A percentile compares a stretch with the other conserved stretches of the same genome.
phyloP scores from a whole-genome alignment of 2,888 invertebrate genomes.

The Andricus quercusramuli region DNA sequence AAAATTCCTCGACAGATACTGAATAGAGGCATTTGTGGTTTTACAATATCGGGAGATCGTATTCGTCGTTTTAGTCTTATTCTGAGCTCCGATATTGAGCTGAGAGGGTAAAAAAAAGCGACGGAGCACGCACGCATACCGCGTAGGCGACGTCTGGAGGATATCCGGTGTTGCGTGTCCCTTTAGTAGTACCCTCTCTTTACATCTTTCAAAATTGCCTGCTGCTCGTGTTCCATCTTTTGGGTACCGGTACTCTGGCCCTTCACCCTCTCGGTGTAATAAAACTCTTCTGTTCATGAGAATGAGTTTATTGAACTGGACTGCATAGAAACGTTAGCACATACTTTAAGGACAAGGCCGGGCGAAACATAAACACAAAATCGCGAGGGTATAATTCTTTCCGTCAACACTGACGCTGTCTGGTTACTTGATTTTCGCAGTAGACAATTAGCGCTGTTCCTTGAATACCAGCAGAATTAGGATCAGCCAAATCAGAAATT shows the following conservation, averaged over 20 bases:
- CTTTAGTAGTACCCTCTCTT: constrained; percentile 50
- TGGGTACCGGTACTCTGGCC: constrained; percentile 14
- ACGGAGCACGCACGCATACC: constrained; percentile 53
- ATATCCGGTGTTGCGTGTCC: constrained; percentile 75
- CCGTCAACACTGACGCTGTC: constrained; percentile 7
- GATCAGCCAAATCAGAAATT: not conserved
- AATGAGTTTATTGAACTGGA: not conserved
- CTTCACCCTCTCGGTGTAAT: not conserved
- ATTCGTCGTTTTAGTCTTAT: constrained; percentile 11
- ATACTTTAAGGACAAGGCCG: constrained; percentile 27
- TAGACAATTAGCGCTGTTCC: not conserved
- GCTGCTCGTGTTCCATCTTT: constrained; percentile 30
- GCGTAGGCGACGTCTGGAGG: constrained; percentile 73
- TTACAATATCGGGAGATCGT: not conserved
- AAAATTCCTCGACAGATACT: not conserved
- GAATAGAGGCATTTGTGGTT: not conserved
- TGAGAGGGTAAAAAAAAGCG: constrained; percentile 42
- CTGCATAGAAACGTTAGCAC: not conserved
- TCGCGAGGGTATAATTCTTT: constrained; percentile 11
- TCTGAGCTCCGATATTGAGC: constrained; percentile 21
- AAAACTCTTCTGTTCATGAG: not conserved
- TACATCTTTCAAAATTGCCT: constrained; percentile 53
- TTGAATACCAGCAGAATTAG: constrained; percentile 13
- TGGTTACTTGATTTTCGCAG: not conserved
- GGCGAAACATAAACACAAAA: constrained; percentile 2